Evolutionary conservation across 2,113 vertebrate species (phyloP).

Genomic region (Colossoma macropomum): DNA sequence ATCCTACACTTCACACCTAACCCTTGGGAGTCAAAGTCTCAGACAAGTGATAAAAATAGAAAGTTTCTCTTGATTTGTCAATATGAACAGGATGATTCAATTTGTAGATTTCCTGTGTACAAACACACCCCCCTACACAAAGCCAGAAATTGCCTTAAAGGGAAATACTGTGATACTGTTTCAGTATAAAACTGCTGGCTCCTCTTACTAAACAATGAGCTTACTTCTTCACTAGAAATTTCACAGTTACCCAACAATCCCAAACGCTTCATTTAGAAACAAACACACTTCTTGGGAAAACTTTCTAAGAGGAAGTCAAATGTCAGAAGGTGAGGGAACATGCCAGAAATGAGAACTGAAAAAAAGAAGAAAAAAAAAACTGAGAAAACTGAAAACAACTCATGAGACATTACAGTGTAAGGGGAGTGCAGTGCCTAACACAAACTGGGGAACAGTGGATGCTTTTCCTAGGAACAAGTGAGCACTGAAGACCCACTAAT

Average conservation of each 20-base stretch:
- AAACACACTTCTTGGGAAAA: background rate
- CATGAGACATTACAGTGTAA: background rate
- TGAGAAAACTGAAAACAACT: background rate
- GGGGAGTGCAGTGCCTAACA: background rate
- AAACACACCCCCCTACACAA: background rate
- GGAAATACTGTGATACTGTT: background rate
- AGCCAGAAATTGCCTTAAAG: background rate
- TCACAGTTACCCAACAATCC: background rate
- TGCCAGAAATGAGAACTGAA: background rate
- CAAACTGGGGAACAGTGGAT: slow-evolving; percentile 6
- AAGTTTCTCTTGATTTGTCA: no score
- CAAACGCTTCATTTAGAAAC: background rate
- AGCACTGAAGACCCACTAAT: background rate
- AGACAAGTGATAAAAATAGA: no score
- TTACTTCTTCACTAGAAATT: background rate
- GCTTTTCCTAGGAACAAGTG: slow-evolving; percentile 38
- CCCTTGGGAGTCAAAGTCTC: no score
- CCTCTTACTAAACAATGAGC: background rate
- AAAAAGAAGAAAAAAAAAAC: background rate
- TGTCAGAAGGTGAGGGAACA: no score
- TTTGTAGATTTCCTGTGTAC: no score
- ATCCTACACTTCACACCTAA: no score
- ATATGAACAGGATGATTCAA: no score
- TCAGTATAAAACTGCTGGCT: background rate
- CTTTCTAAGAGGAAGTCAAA: background rate